Conservation (phyloP, 2,797 vertebrate species). For the Alcedo atthis region DNA sequence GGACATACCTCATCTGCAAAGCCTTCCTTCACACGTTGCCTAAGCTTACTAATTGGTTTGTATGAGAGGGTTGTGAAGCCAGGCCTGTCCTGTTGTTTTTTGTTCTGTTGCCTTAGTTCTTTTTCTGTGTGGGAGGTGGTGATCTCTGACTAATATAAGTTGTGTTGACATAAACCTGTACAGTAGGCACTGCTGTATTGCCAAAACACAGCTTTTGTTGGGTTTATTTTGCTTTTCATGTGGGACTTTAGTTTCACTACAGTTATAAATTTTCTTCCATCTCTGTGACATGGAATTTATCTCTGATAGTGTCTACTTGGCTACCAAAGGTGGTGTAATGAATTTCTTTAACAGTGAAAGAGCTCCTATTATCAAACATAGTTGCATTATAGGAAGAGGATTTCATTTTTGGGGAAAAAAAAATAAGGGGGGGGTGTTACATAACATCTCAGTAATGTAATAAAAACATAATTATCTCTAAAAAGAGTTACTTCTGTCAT, state of each 20-base stretch:
- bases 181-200: background rate
- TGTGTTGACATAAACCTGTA: background rate
- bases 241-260: background rate
- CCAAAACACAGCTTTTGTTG: conserved; percentile 16
- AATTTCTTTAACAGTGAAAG: background rate
- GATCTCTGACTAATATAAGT: background rate
- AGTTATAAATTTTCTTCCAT: background rate
- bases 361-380: background rate
- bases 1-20: background rate
- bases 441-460: background rate
- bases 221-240: background rate
- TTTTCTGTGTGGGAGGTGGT: background rate
- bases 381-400: background rate
- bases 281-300: background rate
- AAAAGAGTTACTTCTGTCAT: background rate
- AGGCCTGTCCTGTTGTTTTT: background rate
- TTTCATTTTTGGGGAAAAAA: background rate
- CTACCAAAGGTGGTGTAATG: background rate
- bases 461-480: background rate
- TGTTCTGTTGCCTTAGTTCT: background rate
- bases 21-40: background rate
- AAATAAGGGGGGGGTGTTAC: too few species aligned
- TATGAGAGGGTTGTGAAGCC: background rate
- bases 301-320: background rate
- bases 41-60: background rate